Conservation (phyloP, 1,140 invertebrate species). For the Drosophila quadrilineata region DNA sequence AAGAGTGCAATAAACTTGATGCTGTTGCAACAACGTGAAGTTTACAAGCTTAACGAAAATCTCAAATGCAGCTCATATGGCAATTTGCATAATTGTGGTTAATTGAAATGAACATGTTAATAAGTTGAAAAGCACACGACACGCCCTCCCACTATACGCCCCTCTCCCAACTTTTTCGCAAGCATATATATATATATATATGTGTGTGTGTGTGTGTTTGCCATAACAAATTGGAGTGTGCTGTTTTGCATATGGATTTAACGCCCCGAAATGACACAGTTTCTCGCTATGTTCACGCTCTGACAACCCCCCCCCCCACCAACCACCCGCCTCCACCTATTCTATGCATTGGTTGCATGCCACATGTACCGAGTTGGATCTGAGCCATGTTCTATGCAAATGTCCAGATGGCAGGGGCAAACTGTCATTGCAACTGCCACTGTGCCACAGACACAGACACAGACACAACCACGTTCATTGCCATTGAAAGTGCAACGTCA, state of each 20-base stretch:
- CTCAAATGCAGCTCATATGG: conserved; percentile 5
- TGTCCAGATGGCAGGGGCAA: conserved; percentile 31
- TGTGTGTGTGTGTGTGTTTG: background rate
- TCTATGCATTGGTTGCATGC: background rate
- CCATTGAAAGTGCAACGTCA: background rate
- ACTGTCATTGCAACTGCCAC: background rate
- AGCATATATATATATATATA: background rate
- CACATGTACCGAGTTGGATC: background rate
- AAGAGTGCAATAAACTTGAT: conserved; percentile 45
- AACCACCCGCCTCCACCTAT: background rate
- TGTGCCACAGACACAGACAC: no score
- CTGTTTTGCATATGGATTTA: conserved; percentile 27
- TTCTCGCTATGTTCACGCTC: no score
- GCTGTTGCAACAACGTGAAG: conserved; percentile 26
- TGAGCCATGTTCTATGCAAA: conserved; percentile 44
- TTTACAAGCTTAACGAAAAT: conserved; percentile 12
- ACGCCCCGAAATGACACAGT: conserved; percentile 5
- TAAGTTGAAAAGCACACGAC: conserved; percentile 27
- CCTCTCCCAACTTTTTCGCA: no score
- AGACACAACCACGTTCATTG: no score
- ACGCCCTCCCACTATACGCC: no score
- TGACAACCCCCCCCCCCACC: no score
- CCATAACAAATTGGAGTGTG: background rate
- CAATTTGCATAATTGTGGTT: conserved; percentile 52
- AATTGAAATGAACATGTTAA: conserved; percentile 48